Percentiles rank a stretch among this genome's conserved stretches.
Evolutionary conservation across 2,888 invertebrate genomes (phyloP).

Genomic region (Caenorhabditis angaria): DNA sequence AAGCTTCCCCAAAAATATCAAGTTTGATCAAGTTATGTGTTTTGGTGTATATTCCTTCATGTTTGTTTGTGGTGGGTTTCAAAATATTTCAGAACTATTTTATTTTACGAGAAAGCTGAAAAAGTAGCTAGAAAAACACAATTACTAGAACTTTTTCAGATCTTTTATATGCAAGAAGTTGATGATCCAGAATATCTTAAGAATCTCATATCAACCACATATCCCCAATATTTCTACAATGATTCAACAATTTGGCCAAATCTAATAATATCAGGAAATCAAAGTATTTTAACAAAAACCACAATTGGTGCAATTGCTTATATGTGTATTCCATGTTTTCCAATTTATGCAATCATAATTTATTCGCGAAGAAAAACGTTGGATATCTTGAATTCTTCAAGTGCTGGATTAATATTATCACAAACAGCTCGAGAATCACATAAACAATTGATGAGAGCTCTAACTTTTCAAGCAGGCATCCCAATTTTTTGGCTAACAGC

Average conservation of each 20-base stretch:
- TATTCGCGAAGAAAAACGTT: conserved; percentile 16
- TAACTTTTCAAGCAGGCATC: conserved; percentile 21
- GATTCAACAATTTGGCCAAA: conserved; percentile 15
- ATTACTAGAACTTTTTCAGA: conserved; percentile 6
- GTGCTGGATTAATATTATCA: conserved; percentile 14
- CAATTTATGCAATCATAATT: conserved; percentile 17
- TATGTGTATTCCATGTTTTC: conserved; percentile 29
- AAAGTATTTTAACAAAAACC: conserved; percentile 12
- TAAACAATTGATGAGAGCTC: conserved; percentile 23
- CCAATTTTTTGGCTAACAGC: conserved; percentile 30
- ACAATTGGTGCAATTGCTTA: conserved; percentile 16
- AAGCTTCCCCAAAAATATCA: conserved; percentile 9
- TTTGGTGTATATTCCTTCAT: conserved; percentile 16
- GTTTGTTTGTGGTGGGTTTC: background rate
- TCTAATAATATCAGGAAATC: conserved; percentile 21
- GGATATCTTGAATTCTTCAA: conserved; percentile 15
- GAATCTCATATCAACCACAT: conserved; percentile 6
- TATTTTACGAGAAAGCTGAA: too few relatives aligned
- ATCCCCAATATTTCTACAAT: conserved; percentile 15
- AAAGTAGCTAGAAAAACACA: background rate
- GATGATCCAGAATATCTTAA: conserved; percentile 11
- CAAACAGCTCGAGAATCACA: conserved; percentile 18
- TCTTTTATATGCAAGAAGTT: conserved; percentile 14
- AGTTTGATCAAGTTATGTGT: conserved; percentile 14
- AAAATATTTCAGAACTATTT: background rate